Evolutionary conservation across 2,113 vertebrate species (phyloP).

Genomic region (Odontesthes bonariensis): DNA sequence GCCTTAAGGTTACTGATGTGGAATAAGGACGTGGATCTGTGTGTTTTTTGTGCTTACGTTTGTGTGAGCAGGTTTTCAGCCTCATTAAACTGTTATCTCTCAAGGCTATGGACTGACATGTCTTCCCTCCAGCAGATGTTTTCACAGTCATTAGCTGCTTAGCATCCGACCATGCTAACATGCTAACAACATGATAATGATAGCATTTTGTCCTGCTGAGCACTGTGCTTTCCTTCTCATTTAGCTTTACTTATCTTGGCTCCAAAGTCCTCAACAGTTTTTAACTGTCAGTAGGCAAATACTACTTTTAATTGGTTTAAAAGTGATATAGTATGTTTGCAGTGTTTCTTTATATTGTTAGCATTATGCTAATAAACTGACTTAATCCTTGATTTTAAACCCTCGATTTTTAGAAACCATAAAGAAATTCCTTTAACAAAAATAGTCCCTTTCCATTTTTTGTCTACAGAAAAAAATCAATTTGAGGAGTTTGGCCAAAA

Average conservation of each 20-base stretch:
- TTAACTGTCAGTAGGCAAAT: background rate
- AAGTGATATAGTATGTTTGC: background rate
- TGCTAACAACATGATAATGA: slow-evolving; percentile 54
- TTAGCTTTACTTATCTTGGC: slow-evolving; percentile 1
- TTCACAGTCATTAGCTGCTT: slow-evolving; percentile 70
- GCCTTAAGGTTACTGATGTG: slow-evolving; percentile 25
- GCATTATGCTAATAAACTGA: too few relatives aligned
- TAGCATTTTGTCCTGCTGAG: slow-evolving; percentile 7
- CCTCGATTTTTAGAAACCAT: too few relatives aligned
- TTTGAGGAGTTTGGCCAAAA: too few relatives aligned
- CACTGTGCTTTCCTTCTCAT: slow-evolving; percentile 11
- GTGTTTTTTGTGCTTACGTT: slow-evolving; percentile 1
- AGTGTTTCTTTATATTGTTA: background rate
- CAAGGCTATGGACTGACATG: background rate
- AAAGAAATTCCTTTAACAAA: too few relatives aligned
- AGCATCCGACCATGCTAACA: slow-evolving; percentile 68
- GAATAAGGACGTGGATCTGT: slow-evolving; percentile 40
- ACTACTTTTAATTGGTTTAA: background rate
- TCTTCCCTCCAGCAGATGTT: slow-evolving; percentile 57
- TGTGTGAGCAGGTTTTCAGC: slow-evolving; percentile 27
- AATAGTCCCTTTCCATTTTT: too few relatives aligned
- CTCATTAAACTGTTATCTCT: slow-evolving; percentile 63
- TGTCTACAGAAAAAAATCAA: too few relatives aligned
- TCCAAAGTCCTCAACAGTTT: background rate
- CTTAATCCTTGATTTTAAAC: too few relatives aligned